Evolutionary conservation across 2,113 vertebrate genomes (phyloP).

Genomic region (Zosterops japonicus): DNA sequence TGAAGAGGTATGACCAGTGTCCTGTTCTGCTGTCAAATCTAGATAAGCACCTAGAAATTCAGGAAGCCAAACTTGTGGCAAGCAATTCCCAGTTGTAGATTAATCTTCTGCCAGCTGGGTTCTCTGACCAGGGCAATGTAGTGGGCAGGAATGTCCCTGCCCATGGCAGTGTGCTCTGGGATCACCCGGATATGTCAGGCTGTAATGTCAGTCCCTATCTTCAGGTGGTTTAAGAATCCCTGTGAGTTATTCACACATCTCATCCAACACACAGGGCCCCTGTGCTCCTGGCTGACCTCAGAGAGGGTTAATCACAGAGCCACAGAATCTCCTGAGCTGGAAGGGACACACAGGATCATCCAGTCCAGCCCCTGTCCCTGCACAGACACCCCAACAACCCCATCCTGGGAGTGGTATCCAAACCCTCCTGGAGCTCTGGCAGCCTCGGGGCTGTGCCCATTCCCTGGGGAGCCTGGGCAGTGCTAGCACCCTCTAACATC

Average conservation of each 20-base stretch:
- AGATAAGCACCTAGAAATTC: not conserved
- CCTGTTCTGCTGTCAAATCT: not conserved
- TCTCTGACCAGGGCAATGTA: not conserved
- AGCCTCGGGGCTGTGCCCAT: not conserved
- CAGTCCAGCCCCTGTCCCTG: fast-evolving
- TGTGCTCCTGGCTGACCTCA: not conserved
- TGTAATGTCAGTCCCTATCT: not conserved
- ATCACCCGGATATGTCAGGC: not conserved
- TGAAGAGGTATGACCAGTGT: not conserved
- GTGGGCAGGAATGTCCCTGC: not conserved
- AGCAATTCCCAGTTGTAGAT: not conserved
- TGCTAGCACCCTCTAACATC: not conserved
- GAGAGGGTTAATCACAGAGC: not conserved
- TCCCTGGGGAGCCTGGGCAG: not conserved
- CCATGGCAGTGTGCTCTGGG: not conserved
- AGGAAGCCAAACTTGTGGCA: not conserved
- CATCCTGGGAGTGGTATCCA: not conserved
- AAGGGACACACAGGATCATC: fast-evolving
- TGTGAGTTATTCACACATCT: not conserved
- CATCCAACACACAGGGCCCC: not conserved
- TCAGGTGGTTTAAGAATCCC: not conserved
- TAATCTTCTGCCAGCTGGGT: not conserved
- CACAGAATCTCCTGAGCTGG: not conserved
- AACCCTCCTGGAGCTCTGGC: not conserved
- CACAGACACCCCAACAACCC: not conserved